These are phyloP conservation scores for Gymnoscopelus microlampas DNA, from an alignment of 2,797 vertebrate genomes.

Conservation along the genomic window DNA sequence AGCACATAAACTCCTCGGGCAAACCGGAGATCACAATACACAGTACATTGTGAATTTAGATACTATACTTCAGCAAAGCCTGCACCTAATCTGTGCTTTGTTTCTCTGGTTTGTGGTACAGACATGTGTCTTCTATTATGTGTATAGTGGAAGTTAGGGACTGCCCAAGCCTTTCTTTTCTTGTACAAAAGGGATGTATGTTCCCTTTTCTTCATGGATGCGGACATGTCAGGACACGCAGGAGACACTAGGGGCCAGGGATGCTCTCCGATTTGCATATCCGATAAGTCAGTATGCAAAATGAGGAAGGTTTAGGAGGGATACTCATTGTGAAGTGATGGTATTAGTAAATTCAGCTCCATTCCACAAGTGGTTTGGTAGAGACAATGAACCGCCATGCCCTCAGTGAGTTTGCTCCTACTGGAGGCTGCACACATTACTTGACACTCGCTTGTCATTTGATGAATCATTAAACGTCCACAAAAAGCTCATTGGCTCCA, in stretches of 20 bases:
- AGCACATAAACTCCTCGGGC: constrained; percentile 21
- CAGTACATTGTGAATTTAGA: background rate
- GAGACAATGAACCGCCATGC: constrained; percentile 22
- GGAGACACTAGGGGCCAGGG: constrained; percentile 17
- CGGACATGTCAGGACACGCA: constrained; percentile 50
- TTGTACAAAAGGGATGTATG: constrained; percentile 18
- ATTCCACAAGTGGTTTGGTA: constrained; percentile 20
- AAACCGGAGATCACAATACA: constrained; percentile 15
- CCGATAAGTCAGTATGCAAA: constrained; percentile 54
- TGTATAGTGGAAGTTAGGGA: background rate
- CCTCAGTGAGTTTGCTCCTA: constrained; percentile 46
- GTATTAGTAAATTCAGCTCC: constrained; percentile 27
- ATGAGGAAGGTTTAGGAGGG: constrained; percentile 12
- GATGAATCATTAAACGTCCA: constrained; percentile 40
- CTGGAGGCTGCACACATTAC: constrained; percentile 32
- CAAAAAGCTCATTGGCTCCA: constrained; percentile 54
- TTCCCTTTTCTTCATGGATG: constrained; percentile 17
- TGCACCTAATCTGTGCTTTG: constrained; percentile 8
- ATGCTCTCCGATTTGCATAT: constrained; percentile 62
- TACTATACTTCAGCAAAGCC: background rate
- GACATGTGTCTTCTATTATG: background rate
- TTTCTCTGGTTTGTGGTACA: background rate
- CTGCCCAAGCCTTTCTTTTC: constrained; percentile 10
- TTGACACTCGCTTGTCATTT: constrained; percentile 27
- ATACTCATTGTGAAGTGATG: constrained; percentile 15